Percentiles rank a stretch among this genome's conserved stretches.
phyloP scores from a whole-genome alignment of 2,888 invertebrate species.

The Sminthurides aquaticus region DNA sequence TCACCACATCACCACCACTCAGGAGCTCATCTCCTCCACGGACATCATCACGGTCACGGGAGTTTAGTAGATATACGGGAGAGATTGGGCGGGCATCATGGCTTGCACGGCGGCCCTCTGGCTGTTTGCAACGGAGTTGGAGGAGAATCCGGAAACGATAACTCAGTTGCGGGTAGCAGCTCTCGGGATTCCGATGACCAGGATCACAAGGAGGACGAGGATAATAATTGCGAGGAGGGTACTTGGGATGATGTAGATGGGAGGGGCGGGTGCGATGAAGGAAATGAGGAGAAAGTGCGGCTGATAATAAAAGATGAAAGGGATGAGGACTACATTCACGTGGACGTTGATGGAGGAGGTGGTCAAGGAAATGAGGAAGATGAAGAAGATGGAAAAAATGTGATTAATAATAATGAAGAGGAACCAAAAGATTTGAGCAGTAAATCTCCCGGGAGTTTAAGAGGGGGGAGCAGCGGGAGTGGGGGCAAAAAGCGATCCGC shows the following conservation, averaged over 20 bases:
- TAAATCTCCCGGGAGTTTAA: conserved; percentile 34
- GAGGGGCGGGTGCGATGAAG: background rate
- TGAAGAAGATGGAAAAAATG: conserved; percentile 31
- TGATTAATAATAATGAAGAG: conserved; percentile 31
- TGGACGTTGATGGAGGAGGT: conserved; percentile 42
- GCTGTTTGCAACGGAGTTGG: conserved; percentile 6
- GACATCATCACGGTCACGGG: background rate
- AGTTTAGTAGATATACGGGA: conserved; percentile 9
- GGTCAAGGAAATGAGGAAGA: conserved; percentile 23
- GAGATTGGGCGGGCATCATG: background rate
- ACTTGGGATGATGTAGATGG: background rate
- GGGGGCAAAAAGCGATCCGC: conserved; percentile 5
- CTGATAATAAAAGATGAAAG: conserved; percentile 49
- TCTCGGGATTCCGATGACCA: conserved; percentile 25
- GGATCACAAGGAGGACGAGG: background rate
- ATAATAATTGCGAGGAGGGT: too few species aligned
- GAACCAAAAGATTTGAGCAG: conserved; percentile 41
- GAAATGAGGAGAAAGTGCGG: background rate
- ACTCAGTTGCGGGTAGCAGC: conserved; percentile 23
- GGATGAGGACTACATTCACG: conserved; percentile 45
- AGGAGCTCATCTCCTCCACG: conserved; percentile 14
- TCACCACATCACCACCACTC: conserved; percentile 23
- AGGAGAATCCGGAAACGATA: conserved; percentile 26
- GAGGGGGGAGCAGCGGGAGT: conserved; percentile 22
- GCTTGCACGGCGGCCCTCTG: background rate